phyloP scores from a whole-genome alignment of 2,888 invertebrate genomes.

The Drosophila recens region DNA sequence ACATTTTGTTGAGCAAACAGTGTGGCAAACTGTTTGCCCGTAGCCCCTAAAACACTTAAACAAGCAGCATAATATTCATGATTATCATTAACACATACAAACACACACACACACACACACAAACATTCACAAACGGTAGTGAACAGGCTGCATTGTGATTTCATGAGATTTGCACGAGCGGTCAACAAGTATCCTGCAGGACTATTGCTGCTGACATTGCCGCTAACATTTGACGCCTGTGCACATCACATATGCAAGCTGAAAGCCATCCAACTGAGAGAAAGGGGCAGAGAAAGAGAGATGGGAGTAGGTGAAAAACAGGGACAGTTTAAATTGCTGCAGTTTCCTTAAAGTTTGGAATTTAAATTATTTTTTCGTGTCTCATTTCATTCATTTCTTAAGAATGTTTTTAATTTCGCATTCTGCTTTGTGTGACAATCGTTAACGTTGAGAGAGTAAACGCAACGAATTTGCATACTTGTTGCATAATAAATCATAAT shows the following conservation, averaged over 20 bases:
- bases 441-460: background rate
- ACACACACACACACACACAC: constrained; percentile 19
- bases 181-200: constrained; percentile 47
- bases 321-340: background rate
- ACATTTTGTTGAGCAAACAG: constrained; percentile 59
- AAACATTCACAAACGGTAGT: constrained; percentile 11
- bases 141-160: constrained; percentile 44
- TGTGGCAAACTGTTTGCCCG: constrained; percentile 46
- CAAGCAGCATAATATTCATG: constrained; percentile 72
- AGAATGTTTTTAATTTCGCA: background rate
- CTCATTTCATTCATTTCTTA: background rate
- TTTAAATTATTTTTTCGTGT: background rate
- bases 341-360: background rate
- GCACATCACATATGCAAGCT: constrained; percentile 53
- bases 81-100: constrained; percentile 69
- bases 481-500: background rate
- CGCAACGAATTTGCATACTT: background rate
- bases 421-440: background rate
- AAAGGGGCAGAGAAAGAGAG: background rate
- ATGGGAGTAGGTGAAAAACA: background rate
- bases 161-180: constrained; percentile 43
- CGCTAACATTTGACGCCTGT: constrained; percentile 64
- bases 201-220: constrained; percentile 51
- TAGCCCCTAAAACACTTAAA: constrained; percentile 42
- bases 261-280: constrained; percentile 13